Percentiles rank a stretch among this genome's conserved stretches.
Conservation (phyloP, 2,797 vertebrate species). For the Echiichthys vipera region DNA sequence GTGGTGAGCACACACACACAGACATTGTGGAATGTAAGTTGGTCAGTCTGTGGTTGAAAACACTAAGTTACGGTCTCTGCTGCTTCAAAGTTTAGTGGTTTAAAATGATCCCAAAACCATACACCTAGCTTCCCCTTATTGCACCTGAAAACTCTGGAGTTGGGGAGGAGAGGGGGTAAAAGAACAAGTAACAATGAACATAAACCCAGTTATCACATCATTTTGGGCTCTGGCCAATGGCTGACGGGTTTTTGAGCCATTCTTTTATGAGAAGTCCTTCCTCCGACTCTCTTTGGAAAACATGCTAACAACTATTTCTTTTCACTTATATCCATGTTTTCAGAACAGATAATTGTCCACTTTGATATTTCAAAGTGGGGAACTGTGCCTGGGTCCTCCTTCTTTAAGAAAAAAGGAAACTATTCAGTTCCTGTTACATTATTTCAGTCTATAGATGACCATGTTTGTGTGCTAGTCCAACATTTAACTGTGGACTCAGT, state of each 20-base stretch:
- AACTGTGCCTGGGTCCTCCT: conserved; percentile 39
- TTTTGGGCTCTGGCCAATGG: conserved; percentile 7
- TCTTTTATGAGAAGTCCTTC: conserved; percentile 17
- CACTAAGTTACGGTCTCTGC: conserved; percentile 81
- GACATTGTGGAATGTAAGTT: conserved; percentile 78
- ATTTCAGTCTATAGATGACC: conserved; percentile 29
- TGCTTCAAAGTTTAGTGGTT: conserved; percentile 66
- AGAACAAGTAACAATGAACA: conserved; percentile 46
- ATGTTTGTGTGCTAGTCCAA: conserved; percentile 51
- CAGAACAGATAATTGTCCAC: conserved; percentile 33
- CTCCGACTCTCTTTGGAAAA: conserved; percentile 72
- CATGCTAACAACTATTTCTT: conserved; percentile 34
- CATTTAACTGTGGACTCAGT: conserved; percentile 32
- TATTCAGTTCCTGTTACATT: conserved; percentile 30
- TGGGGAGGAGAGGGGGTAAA: conserved; percentile 19
- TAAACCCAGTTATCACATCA: conserved; percentile 18
- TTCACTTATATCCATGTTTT: conserved; percentile 11
- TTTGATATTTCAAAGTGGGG: conserved; percentile 35
- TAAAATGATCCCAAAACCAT: conserved; percentile 79
- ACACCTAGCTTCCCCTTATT: conserved; percentile 43
- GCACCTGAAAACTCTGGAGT: conserved; percentile 66
- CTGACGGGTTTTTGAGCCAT: conserved; percentile 4
- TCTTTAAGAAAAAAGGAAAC: conserved; percentile 35
- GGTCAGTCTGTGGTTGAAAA: conserved; percentile 60
- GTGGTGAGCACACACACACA: conserved; percentile 53